Evolutionary conservation across 1,140 invertebrate species (phyloP).

Genomic region (Bombus terrestris): DNA sequence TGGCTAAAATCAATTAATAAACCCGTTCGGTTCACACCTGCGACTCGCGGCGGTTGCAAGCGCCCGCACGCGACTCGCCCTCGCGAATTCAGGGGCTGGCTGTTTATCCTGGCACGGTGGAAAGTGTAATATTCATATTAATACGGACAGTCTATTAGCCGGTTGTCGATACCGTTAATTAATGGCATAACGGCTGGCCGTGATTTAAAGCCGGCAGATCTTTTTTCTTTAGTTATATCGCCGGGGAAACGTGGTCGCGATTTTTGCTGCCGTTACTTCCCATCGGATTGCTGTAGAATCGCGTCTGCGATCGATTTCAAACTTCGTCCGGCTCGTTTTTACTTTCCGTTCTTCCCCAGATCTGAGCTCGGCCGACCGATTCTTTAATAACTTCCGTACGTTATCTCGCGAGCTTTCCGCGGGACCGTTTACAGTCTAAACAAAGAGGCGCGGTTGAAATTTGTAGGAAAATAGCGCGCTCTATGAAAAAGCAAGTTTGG

Average conservation of each 20-base stretch:
- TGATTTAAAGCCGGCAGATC: too few relatives aligned
- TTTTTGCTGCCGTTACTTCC: background rate
- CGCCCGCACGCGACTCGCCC: background rate
- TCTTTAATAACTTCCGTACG: background rate
- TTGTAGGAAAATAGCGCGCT: background rate
- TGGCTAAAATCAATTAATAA: conserved; percentile 55
- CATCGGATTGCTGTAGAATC: background rate
- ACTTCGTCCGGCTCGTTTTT: background rate
- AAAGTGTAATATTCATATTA: conserved; percentile 37
- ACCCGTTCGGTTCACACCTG: conserved; percentile 36
- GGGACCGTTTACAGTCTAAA: background rate
- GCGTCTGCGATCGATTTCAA: background rate
- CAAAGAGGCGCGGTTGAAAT: background rate
- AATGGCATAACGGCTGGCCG: background rate
- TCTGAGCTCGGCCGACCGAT: background rate
- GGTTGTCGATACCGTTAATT: conserved; percentile 34
- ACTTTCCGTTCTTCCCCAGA: background rate
- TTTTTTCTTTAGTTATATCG: background rate
- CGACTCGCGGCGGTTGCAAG: background rate
- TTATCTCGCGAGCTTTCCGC: background rate
- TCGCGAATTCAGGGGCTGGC: background rate
- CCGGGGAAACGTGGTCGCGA: background rate
- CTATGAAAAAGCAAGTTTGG: too few relatives aligned
- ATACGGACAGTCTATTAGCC: conserved; percentile 22
- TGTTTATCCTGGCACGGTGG: conserved; percentile 3